Conservation (phyloP, 1,140 invertebrate species). For the Camponotus floridanus region DNA sequence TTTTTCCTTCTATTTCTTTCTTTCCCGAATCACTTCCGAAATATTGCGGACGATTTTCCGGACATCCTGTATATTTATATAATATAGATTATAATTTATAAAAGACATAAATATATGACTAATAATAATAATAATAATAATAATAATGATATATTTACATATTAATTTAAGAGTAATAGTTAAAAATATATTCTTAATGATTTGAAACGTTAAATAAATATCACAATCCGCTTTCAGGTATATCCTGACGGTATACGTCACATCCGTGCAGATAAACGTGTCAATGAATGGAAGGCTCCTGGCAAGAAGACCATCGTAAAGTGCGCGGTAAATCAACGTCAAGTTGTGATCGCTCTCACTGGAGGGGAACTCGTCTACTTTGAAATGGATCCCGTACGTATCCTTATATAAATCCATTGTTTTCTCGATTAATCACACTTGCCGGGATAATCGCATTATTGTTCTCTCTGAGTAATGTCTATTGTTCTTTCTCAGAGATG, state of each 20-base stretch:
- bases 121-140: too few species aligned
- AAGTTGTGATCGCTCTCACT: slow-evolving; percentile 99
- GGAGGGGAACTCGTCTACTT: slow-evolving; percentile 99
- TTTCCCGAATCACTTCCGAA: too few species aligned
- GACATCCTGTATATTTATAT: too few species aligned
- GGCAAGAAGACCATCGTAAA: slow-evolving; percentile 98
- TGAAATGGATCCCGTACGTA: slow-evolving; percentile 99
- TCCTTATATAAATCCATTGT: neutral
- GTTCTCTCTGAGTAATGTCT: slow-evolving; percentile 77
- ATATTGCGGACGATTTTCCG: too few species aligned
- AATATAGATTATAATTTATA: too few species aligned
- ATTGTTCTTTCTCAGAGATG: slow-evolving; percentile 76
- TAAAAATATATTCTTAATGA: slow-evolving; percentile 4
- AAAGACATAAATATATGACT: too few species aligned
- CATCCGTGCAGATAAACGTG: slow-evolving; percentile 98
- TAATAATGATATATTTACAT: too few species aligned
- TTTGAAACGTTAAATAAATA: slow-evolving; percentile 27
- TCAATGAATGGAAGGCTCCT: slow-evolving; percentile 99
- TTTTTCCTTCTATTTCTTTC: too few species aligned
- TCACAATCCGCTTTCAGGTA: slow-evolving; percentile 86
- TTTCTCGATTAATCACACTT: slow-evolving; percentile 2
- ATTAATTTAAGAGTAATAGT: too few species aligned
- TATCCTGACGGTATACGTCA: slow-evolving; percentile 99
- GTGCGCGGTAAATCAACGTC: slow-evolving; percentile 99
- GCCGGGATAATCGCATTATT: slow-evolving; percentile 66